Evolutionary conservation across 2,797 vertebrate species (phyloP).

Genomic region (Sardinella longiceps): DNA sequence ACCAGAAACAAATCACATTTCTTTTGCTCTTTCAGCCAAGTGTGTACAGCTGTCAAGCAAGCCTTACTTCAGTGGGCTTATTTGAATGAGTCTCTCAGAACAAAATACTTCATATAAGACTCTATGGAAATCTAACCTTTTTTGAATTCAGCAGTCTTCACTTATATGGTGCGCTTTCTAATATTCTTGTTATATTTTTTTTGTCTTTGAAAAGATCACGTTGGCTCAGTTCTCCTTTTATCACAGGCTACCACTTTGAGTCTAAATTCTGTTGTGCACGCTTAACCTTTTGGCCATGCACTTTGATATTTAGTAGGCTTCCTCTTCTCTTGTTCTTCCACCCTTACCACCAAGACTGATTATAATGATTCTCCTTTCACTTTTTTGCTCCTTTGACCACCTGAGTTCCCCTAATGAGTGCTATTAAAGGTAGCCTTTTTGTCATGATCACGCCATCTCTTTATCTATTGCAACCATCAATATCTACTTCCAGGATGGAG

Average conservation of each 20-base stretch:
- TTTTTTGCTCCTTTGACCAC: slow-evolving; percentile 55
- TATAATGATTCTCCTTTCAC: slow-evolving; percentile 59
- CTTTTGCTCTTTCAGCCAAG: not conserved
- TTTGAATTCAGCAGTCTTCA: not conserved
- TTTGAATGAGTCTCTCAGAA: not conserved
- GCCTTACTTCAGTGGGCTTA: not conserved
- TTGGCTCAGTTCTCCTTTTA: not conserved
- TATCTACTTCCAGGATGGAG: slow-evolving; percentile 59
- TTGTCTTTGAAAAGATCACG: not conserved
- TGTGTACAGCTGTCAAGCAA: not conserved
- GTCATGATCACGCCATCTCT: slow-evolving; percentile 66
- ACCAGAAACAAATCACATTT: not conserved
- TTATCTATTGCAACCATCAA: slow-evolving; percentile 75
- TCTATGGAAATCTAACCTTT: not conserved
- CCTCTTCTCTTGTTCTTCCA: not conserved
- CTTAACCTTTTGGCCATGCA: not conserved
- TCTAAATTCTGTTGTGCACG: not conserved
- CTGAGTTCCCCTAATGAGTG: slow-evolving; percentile 70
- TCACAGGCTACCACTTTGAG: not conserved
- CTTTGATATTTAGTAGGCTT: not conserved
- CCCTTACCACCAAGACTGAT: slow-evolving; percentile 46
- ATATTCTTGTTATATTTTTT: not conserved
- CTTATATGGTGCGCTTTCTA: not conserved
- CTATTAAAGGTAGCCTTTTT: slow-evolving; percentile 71
- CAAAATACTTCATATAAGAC: not conserved